Evolutionary conservation across 2,888 invertebrate species (phyloP).

Genomic region (Pyrrhosoma nymphula): DNA sequence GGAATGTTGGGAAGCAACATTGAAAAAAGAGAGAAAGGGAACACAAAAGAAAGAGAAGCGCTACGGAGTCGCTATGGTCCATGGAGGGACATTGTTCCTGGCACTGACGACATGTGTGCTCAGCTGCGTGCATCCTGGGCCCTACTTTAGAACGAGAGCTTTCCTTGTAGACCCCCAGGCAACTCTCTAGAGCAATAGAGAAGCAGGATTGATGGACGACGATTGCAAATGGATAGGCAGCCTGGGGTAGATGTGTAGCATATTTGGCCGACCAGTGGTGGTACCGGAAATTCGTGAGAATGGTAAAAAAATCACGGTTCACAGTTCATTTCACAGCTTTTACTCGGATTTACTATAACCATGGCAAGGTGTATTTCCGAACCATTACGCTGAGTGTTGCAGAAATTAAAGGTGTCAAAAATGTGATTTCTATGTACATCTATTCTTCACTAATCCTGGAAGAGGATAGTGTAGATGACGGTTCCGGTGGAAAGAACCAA

Average conservation of each 20-base stretch:
- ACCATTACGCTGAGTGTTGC: neutral
- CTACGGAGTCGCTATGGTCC: neutral
- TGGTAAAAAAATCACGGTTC: neutral
- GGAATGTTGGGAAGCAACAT: neutral
- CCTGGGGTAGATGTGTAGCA: neutral
- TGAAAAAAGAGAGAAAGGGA: neutral
- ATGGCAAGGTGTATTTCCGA: neutral
- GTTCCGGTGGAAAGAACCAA: neutral
- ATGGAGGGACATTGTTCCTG: neutral
- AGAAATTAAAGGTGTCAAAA: neutral
- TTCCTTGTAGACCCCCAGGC: neutral
- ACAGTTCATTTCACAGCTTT: neutral
- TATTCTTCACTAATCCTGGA: neutral
- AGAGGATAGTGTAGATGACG: neutral
- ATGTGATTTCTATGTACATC: neutral
- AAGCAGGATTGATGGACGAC: neutral
- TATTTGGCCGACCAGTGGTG: neutral
- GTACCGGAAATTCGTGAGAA: neutral
- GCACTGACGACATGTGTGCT: neutral
- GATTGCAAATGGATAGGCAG: neutral
- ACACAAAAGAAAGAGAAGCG: neutral
- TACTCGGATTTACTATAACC: neutral
- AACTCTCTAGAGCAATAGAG: neutral
- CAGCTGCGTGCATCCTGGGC: neutral
- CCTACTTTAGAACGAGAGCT: neutral